phyloP scores from a whole-genome alignment of 2,797 vertebrate species.

The Eulemur mongoz region DNA sequence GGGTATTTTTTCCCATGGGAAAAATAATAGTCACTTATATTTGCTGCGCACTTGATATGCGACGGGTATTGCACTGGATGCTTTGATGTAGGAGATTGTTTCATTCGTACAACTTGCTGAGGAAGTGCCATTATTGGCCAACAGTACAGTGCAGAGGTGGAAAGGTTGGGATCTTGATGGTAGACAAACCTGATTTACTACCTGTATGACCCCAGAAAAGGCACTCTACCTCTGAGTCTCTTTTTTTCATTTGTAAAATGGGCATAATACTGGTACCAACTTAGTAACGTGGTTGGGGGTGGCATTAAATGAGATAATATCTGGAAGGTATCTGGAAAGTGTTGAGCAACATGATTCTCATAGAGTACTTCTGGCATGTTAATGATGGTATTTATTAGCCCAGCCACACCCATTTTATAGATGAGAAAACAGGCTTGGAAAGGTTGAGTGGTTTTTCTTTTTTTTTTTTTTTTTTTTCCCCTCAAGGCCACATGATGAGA shows the following conservation, averaged over 20 bases:
- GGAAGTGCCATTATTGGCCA: neutral
- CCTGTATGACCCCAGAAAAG: neutral
- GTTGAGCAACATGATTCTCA: neutral
- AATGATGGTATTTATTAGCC: neutral
- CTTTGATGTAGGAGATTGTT: neutral
- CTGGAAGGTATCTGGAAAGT: neutral
- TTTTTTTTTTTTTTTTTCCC: no score
- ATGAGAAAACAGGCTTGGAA: neutral
- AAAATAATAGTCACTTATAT: neutral
- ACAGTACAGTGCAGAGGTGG: neutral
- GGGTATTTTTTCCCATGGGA: no score
- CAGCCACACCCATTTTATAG: neutral
- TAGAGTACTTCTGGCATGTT: neutral
- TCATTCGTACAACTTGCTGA: neutral
- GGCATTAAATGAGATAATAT: neutral
- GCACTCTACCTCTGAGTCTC: neutral
- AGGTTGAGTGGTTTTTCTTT: neutral
- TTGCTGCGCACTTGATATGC: neutral
- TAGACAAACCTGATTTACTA: neutral
- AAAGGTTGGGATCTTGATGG: neutral
- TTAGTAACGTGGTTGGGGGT: neutral
- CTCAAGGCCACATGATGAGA: neutral
- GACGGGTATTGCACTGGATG: neutral
- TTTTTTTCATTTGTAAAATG: neutral
- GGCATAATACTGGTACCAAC: neutral